Conservation (phyloP, 2,888 invertebrate species). For the Crematogaster levior region DNA sequence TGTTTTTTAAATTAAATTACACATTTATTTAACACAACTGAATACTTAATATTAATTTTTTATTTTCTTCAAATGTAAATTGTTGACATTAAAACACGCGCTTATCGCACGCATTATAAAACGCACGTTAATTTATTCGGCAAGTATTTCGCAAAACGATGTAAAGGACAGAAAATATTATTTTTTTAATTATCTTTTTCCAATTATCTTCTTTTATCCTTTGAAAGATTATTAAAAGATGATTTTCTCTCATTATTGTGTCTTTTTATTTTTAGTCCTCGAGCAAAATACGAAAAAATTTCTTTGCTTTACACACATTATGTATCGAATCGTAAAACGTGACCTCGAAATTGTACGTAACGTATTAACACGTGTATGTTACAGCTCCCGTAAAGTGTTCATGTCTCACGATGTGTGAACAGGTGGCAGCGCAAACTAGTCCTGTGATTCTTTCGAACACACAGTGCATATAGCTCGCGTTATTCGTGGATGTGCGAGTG, state of each 20-base stretch:
- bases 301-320: background rate
- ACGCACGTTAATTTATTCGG: background rate
- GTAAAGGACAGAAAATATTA: background rate
- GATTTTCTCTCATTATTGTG: background rate
- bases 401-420: constrained; percentile 32
- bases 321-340: background rate
- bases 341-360: constrained; percentile 14
- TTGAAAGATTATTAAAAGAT: background rate
- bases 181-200: background rate
- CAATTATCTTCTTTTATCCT: background rate
- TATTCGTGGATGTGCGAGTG: constrained; percentile 31
- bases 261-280: background rate
- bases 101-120: background rate
- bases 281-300: background rate
- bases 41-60: background rate
- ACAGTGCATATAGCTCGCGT: constrained; percentile 6
- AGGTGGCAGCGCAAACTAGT: constrained; percentile 34
- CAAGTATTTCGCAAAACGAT: background rate
- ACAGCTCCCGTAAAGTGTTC: constrained; percentile 20
- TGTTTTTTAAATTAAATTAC: background rate
- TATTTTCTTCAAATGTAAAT: background rate
- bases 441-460: constrained; percentile 17
- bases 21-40: background rate
- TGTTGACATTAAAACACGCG: background rate
- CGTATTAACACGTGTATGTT: constrained; percentile 11